A percentile compares a stretch with the other conserved stretches of the same genome.
These are phyloP conservation scores for Ranitomeya imitator DNA, from an alignment of 2,113 vertebrate genomes.

Conservation along the genomic window DNA sequence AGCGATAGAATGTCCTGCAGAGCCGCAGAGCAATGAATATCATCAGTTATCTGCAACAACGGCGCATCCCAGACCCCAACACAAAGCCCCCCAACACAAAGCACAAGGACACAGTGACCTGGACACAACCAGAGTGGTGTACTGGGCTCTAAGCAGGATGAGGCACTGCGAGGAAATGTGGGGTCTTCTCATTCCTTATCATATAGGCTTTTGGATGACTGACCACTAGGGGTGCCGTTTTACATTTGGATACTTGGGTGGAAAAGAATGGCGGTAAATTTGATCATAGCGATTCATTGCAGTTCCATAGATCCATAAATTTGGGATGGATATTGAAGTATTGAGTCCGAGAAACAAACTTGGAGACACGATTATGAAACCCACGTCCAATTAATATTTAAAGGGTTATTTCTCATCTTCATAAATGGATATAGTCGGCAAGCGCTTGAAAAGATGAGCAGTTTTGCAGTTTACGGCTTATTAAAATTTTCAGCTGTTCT, in stretches of 20 bases:
- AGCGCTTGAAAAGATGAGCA: no score
- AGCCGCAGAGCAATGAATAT: constrained; percentile 27
- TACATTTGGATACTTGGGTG: neutral
- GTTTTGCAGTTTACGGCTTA: no score
- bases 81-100: constrained; percentile 21
- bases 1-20: constrained; percentile 91
- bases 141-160: neutral
- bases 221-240: neutral
- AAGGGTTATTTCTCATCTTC: neutral
- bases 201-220: neutral
- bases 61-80: neutral
- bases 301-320: neutral
- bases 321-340: neutral
- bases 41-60: neutral
- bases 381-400: no score
- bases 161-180: neutral
- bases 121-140: neutral
- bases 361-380: constrained; percentile 3
- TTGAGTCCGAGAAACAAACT: neutral
- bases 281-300: neutral
- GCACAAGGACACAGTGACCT: constrained; percentile 29
- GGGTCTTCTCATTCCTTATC: neutral
- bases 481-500: no score
- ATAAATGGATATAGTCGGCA: no score
- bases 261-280: no score